Evolutionary conservation across 2,113 vertebrate species (phyloP).

Genomic region (Heterotilapia buettikoferi): DNA sequence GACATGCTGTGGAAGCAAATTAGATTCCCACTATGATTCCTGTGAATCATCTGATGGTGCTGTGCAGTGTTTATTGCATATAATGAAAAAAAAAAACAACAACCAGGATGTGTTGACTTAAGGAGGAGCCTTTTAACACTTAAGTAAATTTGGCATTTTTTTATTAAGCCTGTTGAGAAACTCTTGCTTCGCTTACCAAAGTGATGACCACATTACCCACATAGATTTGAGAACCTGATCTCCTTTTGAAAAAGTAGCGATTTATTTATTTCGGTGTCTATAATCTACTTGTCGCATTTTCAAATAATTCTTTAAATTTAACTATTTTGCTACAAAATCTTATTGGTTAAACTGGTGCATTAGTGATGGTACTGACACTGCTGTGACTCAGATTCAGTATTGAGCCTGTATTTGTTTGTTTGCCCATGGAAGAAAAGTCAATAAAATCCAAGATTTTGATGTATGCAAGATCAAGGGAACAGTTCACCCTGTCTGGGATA

Average conservation of each 20-base stretch:
- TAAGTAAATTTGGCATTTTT: neutral
- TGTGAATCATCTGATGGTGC: neutral
- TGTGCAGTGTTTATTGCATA: rapidly evolving
- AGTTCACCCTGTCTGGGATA: neutral
- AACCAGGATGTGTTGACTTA: neutral
- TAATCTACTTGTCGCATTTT: neutral
- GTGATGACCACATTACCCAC: neutral
- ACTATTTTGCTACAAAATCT: neutral
- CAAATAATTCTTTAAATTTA: rapidly evolving
- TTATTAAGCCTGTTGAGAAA: neutral
- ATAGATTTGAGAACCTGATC: neutral
- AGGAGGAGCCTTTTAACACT: neutral
- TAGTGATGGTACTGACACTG: neutral
- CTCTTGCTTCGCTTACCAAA: neutral
- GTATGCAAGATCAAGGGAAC: neutral
- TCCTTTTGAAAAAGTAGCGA: neutral
- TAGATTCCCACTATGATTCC: neutral
- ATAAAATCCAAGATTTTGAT: neutral
- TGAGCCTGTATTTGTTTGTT: neutral
- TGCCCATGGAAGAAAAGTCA: neutral
- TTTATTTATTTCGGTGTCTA: neutral
- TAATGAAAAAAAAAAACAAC: rapidly evolving
- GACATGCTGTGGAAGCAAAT: neutral
- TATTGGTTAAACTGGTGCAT: neutral
- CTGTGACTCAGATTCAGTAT: neutral